These are phyloP conservation scores for Mantis religiosa DNA, from an alignment of 2,888 invertebrate genomes.

Conservation along the genomic window DNA sequence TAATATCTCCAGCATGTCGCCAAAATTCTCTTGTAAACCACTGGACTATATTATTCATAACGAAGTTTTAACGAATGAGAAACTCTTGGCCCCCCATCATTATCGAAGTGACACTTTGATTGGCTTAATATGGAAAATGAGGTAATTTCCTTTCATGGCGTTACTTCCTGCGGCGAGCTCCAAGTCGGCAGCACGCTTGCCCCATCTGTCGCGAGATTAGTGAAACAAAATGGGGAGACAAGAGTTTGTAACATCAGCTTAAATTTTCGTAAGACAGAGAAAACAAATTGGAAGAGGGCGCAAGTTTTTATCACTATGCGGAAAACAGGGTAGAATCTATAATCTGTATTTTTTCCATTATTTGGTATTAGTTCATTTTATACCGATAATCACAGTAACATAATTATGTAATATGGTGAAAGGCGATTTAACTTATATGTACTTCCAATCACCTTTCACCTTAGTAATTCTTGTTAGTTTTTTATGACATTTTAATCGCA, in stretches of 20 bases:
- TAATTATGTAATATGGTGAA: too few species aligned
- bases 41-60: too few species aligned
- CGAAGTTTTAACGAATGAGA: too few species aligned
- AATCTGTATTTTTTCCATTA: too few species aligned
- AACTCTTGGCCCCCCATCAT: neutral
- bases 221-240: neutral
- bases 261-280: neutral
- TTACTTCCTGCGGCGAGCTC: neutral
- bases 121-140: neutral
- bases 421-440: too few species aligned
- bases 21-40: too few species aligned
- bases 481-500: too few species aligned
- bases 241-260: neutral
- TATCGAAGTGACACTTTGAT: neutral
- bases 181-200: neutral
- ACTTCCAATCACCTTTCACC: too few species aligned
- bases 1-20: too few species aligned
- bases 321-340: neutral
- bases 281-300: neutral
- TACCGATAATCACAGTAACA: too few species aligned
- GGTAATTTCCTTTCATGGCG: conserved; percentile 10
- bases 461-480: too few species aligned
- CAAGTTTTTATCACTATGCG: neutral
- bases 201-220: conserved; percentile 11
- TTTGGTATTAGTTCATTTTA: too few species aligned